A percentile compares a stretch with the other conserved stretches of the same genome.
These are phyloP conservation scores for Drosophila differens DNA, from an alignment of 2,888 invertebrate species.

Conservation along the genomic window DNA sequence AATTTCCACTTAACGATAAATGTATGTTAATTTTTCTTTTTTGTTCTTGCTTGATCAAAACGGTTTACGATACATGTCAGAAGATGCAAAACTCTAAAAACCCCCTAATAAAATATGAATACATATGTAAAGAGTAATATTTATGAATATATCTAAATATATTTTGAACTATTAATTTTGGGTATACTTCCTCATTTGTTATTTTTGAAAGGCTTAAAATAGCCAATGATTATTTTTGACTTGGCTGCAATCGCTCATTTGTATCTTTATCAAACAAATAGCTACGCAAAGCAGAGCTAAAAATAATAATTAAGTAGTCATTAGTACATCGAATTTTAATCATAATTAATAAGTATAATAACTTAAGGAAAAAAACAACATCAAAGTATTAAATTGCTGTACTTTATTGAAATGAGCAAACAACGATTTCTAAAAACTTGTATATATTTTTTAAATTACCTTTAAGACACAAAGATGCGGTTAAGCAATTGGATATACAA, in stretches of 20 bases:
- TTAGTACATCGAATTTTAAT: background rate
- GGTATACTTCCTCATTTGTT: background rate
- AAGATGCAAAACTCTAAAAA: background rate
- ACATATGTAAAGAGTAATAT: background rate
- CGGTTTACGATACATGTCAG: too few relatives aligned
- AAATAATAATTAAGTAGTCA: background rate
- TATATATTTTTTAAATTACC: background rate
- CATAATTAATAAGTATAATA: background rate
- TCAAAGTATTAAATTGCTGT: background rate
- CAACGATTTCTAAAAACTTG: background rate
- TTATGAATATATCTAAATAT: background rate
- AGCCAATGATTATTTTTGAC: background rate
- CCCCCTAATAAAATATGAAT: background rate
- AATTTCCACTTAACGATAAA: background rate
- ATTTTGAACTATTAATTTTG: background rate
- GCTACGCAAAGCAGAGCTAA: background rate
- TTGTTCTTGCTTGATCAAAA: too few relatives aligned
- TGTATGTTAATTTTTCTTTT: too few relatives aligned
- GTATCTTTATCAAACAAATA: background rate
- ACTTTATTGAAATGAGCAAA: background rate
- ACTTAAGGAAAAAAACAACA: background rate
- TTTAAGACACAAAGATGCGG: background rate
- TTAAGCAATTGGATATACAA: background rate
- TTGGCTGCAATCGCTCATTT: background rate
- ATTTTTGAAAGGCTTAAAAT: background rate